Conservation (phyloP, 2,888 invertebrate species). For the Conistra vaccinii region DNA sequence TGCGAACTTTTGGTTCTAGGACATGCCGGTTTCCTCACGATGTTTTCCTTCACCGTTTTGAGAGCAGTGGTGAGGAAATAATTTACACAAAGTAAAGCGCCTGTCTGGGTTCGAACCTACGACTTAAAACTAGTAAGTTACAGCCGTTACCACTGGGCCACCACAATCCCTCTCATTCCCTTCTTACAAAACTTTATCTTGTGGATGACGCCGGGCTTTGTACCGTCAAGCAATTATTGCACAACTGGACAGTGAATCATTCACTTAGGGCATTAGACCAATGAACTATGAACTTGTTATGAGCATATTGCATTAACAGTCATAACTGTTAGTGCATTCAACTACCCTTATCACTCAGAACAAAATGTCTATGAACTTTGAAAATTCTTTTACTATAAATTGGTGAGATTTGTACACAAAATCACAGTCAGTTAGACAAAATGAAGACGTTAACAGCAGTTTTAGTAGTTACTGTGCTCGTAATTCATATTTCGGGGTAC, state of each 20-base stretch:
- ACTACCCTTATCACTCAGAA: constrained; percentile 75
- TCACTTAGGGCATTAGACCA: constrained; percentile 43
- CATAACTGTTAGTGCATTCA: constrained; percentile 76
- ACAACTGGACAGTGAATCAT: constrained; percentile 32
- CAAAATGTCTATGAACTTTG: constrained; percentile 75
- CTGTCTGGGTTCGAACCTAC: no score
- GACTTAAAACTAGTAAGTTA: no score
- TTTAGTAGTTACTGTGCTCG: constrained; percentile 60
- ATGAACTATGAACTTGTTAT: constrained; percentile 56
- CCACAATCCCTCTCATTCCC: no score
- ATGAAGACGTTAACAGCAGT: constrained; percentile 81
- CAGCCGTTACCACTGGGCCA: no score
- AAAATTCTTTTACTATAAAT: constrained; percentile 71
- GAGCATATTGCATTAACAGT: constrained; percentile 51
- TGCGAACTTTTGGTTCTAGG: no score
- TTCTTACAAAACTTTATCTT: neutral
- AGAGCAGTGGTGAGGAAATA: no score
- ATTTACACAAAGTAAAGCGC: no score
- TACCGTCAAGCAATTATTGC: constrained; percentile 17
- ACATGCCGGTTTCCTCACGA: no score
- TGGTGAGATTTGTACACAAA: constrained; percentile 38
- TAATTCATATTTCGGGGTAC: constrained; percentile 75
- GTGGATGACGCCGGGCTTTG: neutral
- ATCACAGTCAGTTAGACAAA: constrained; percentile 70
- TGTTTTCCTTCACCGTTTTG: no score